A percentile compares a stretch with the other conserved stretches of the same genome.
Evolutionary conservation across 2,888 invertebrate genomes (phyloP).

Genomic region (Acleris laterana): DNA sequence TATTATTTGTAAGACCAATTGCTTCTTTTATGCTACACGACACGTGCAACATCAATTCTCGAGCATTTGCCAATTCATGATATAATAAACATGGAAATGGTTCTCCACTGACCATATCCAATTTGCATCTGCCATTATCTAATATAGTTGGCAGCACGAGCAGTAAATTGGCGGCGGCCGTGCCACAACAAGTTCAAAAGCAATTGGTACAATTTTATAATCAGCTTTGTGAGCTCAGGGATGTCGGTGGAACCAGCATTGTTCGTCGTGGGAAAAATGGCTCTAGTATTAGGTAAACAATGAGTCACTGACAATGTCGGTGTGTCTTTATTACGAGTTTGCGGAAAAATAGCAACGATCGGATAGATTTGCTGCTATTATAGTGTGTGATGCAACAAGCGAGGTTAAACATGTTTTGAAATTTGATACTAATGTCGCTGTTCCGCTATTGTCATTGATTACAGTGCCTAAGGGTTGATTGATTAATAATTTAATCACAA

Average conservation of each 20-base stretch:
- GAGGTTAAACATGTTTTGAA: background rate
- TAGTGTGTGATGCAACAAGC: slow-evolving; percentile 4
- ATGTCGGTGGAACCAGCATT: slow-evolving; percentile 53
- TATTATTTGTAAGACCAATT: too few species aligned
- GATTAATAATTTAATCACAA: too few species aligned
- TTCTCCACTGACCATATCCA: slow-evolving; percentile 60
- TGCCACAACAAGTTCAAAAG: slow-evolving; percentile 68
- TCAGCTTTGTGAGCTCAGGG: slow-evolving; percentile 62
- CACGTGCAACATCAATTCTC: background rate
- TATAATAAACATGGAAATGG: slow-evolving; percentile 43
- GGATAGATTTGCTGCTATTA: background rate
- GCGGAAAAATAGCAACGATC: background rate
- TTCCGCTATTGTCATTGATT: too few species aligned
- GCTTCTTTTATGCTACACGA: too few species aligned
- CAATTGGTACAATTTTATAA: slow-evolving; percentile 79
- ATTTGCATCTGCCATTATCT: slow-evolving; percentile 81
- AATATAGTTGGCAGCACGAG: slow-evolving; percentile 69
- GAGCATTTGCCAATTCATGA: slow-evolving; percentile 32
- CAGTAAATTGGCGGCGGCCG: slow-evolving; percentile 65
- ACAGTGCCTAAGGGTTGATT: too few species aligned
- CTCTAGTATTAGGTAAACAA: slow-evolving; percentile 49
- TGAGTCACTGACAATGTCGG: slow-evolving; percentile 38
- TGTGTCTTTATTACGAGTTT: background rate
- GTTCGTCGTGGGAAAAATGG: slow-evolving; percentile 54
- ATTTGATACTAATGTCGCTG: background rate